Evolutionary conservation across 2,888 invertebrate genomes (phyloP), one percentile per base, ranked within the genome.

Genomic region (Panopea generosa): DNA sequence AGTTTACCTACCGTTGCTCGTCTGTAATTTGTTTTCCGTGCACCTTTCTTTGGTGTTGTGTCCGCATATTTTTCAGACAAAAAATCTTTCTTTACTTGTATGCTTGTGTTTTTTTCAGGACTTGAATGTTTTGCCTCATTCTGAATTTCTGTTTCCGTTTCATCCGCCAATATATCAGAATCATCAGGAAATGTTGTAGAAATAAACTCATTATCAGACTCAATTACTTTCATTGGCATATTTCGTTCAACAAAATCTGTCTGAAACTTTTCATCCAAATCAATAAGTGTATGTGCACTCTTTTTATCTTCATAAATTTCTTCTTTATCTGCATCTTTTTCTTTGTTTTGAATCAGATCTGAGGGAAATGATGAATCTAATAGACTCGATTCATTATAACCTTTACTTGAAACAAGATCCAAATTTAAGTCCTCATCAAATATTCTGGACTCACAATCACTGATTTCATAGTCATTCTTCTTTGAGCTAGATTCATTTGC

Each of bases 181-280:
- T 76, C 80, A 65, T 76, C 80, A 11, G 71, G 76, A 55, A 80
- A 80, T 29, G 55, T 61, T 27, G 76, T 55, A 18, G 76, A 71
- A 20, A 80, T 75, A 20, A 70, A 71, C 20, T 80, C 80, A 77
- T 55, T 70, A 43, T 77, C 80, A 22, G 80, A 80, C 40, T 77
- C 74, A 40, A 77, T 43, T 14, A 63, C 61, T 50, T 77, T 81
- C 3, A 62, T 29, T 33, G 75, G 81, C 74, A 81, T 71, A 43
- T 77, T 67, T 66, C 77, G 74, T 52, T 81, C 81, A 24, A 77
- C 81, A 75, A 81, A 77, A 16, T 77, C 77, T 49, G 67, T 60
- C 56, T 80, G 80, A 56, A 80, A 80, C 45, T 63, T 80, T 47
- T 77, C 76, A 65, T 76, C 80, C 26, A 76, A 55, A 7, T 53